Percentiles rank a stretch among this genome's conserved stretches.
Conservation (phyloP, 2,797 vertebrate genomes). For the Alcedo quadribrachys region DNA sequence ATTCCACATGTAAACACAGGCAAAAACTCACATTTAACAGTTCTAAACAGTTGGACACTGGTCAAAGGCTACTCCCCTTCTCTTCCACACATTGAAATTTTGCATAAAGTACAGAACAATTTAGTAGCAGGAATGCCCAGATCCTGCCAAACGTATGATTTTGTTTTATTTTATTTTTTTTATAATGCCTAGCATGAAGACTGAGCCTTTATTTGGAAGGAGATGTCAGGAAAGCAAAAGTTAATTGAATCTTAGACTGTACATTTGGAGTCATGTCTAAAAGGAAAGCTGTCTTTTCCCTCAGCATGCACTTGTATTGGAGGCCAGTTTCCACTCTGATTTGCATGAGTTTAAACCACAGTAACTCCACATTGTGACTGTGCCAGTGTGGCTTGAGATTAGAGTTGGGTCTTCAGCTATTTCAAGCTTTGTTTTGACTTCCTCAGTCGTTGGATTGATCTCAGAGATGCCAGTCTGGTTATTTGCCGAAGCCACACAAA, state of each 20-base stretch:
- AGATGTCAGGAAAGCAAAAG: background rate
- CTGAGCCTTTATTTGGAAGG: constrained; percentile 40
- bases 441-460: background rate
- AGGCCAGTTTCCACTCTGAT: constrained; percentile 58
- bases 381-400: background rate
- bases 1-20: constrained; percentile 60
- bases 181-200: constrained; percentile 12
- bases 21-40: constrained; percentile 44
- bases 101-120: constrained; percentile 22
- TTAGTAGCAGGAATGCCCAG: constrained; percentile 28
- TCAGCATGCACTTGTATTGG: background rate
- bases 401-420: background rate
- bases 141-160: constrained; percentile 38
- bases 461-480: background rate
- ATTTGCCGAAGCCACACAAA: fast-evolving
- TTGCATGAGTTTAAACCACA: constrained; percentile 10
- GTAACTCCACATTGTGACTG: background rate
- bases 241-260: constrained; percentile 34
- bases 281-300: constrained; percentile 36
- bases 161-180: constrained; percentile 53
- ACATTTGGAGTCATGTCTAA: background rate
- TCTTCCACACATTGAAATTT: constrained; percentile 8
- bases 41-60: constrained; percentile 53
- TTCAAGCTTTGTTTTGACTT: background rate
- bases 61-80: constrained; percentile 39